Percentiles rank a stretch among this genome's conserved stretches.
These are phyloP conservation scores for Procambarus virginalis DNA, from an alignment of 1,140 invertebrate genomes.

Conservation along the genomic window DNA sequence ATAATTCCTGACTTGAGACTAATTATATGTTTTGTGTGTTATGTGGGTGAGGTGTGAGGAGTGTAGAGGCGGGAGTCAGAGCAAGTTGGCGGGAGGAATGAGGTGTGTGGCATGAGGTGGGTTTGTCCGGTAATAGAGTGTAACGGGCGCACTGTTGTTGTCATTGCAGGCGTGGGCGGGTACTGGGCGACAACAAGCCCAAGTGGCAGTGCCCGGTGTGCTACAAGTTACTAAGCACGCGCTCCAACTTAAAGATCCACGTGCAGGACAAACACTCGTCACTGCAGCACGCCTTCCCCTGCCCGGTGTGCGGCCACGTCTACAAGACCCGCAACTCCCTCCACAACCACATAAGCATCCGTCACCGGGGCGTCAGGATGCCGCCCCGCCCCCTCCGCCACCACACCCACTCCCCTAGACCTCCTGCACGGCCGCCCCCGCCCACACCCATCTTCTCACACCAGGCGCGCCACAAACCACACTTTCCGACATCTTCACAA, in stretches of 20 bases:
- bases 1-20: not conserved
- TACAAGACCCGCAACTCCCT: slow-evolving; percentile 70
- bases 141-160: slow-evolving; percentile 57
- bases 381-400: slow-evolving; percentile 40
- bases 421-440: slow-evolving; percentile 12
- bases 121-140: slow-evolving; percentile 6
- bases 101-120: not conserved
- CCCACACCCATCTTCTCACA: not conserved
- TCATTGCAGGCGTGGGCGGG: slow-evolving; percentile 61
- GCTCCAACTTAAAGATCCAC: slow-evolving; percentile 70
- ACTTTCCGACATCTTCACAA: not conserved
- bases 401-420: slow-evolving; percentile 1
- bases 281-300: slow-evolving; percentile 68
- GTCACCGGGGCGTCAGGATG: slow-evolving; percentile 66
- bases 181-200: slow-evolving; percentile 51
- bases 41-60: not conserved
- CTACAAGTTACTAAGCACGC: slow-evolving; percentile 68
- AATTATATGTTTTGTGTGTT: not conserved
- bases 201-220: slow-evolving; percentile 72
- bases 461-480: slow-evolving; percentile 15
- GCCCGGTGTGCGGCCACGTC: slow-evolving; percentile 64
- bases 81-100: not conserved
- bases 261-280: slow-evolving; percentile 68
- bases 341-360: slow-evolving; percentile 69
- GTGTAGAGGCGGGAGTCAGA: not conserved